Conservation (phyloP, 2,797 vertebrate species). For the Hirundo rustica region DNA sequence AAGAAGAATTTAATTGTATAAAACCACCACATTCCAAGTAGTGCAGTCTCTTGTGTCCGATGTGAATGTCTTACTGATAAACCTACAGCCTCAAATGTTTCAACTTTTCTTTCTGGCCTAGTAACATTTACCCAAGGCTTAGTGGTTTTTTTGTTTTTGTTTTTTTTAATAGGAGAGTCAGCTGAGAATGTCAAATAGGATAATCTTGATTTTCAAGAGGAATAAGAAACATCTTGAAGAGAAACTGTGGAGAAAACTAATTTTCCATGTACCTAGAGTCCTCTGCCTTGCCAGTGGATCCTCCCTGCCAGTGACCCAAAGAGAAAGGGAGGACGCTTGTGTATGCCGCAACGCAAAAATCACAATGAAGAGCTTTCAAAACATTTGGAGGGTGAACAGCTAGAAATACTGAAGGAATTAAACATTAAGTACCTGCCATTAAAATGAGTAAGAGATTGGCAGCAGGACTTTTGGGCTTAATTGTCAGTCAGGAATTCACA, state of each 20-base stretch:
- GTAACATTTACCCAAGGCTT: neutral
- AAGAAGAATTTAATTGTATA: neutral
- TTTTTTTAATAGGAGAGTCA: neutral
- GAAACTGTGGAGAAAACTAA: neutral
- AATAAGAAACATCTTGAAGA: neutral
- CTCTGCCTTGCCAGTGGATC: neutral
- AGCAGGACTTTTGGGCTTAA: neutral
- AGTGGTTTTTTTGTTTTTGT: neutral
- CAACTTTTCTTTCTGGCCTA: neutral
- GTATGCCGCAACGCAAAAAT: neutral
- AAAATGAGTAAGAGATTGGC: neutral
- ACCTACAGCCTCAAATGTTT: neutral
- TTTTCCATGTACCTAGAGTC: neutral
- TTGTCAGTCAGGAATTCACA: neutral
- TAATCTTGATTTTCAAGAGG: neutral
- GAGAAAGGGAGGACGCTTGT: neutral
- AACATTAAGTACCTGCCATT: neutral
- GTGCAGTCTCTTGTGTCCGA: neutral
- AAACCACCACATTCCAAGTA: neutral
- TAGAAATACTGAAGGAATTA: neutral
- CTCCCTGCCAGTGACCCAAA: neutral
- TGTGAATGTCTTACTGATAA: neutral
- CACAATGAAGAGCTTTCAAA: neutral
- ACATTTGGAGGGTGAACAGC: neutral
- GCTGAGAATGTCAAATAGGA: neutral